Evolutionary conservation across 1,140 invertebrate species (phyloP).

Genomic region (Caenorhabditis brenneri): DNA sequence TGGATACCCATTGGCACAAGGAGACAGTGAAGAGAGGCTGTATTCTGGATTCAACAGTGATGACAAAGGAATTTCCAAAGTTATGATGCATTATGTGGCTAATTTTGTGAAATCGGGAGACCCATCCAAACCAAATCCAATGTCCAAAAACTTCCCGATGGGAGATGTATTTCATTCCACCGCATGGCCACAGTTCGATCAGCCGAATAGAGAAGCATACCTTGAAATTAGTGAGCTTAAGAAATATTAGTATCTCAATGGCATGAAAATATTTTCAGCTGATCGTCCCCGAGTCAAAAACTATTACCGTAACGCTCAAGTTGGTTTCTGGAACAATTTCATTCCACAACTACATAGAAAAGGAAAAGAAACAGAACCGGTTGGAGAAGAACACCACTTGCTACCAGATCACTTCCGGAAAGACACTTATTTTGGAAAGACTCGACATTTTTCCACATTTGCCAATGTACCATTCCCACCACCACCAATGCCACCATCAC

Average conservation of each 20-base stretch:
- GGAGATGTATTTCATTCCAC: slow-evolving; percentile 67
- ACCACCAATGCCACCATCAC: slow-evolving; percentile 66
- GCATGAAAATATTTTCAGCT: neutral
- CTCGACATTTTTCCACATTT: slow-evolving; percentile 64
- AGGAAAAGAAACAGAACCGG: slow-evolving; percentile 77
- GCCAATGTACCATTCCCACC: slow-evolving; percentile 71
- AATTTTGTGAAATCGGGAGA: slow-evolving; percentile 92
- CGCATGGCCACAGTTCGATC: slow-evolving; percentile 68
- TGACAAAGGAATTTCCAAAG: slow-evolving; percentile 86
- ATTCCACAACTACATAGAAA: slow-evolving; percentile 90
- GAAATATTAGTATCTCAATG: neutral
- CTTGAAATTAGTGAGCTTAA: slow-evolving; percentile 69
- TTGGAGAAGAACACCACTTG: slow-evolving; percentile 71
- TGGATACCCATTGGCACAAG: slow-evolving; percentile 82
- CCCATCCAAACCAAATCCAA: slow-evolving; percentile 63
- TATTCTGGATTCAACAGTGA: slow-evolving; percentile 81
- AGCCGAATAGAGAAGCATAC: slow-evolving; percentile 67
- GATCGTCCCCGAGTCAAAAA: slow-evolving; percentile 75
- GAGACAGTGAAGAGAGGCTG: slow-evolving; percentile 61
- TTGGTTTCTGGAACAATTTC: slow-evolving; percentile 94
- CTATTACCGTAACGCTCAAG: slow-evolving; percentile 88
- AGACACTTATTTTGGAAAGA: slow-evolving; percentile 66
- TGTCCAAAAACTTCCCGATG: slow-evolving; percentile 63
- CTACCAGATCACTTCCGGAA: slow-evolving; percentile 77
- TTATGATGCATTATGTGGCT: slow-evolving; percentile 90